Conservation (phyloP, 2,797 vertebrate species). For the Pempheris klunzingeri region DNA sequence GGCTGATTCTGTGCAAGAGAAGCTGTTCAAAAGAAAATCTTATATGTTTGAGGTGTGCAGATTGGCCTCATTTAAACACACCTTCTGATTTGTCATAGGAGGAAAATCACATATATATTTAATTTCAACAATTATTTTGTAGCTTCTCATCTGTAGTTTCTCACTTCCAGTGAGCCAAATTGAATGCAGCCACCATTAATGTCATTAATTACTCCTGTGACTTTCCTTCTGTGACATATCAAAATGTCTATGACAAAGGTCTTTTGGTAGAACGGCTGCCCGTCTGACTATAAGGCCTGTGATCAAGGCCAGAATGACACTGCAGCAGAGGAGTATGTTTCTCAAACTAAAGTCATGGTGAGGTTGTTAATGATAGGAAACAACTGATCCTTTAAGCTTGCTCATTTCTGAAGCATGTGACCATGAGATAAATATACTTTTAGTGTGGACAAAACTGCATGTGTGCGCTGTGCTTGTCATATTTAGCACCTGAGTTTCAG, state of each 20-base stretch:
- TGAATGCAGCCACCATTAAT: background rate
- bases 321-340: background rate
- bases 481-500: constrained; percentile 41
- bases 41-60: too few species aligned
- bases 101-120: constrained; percentile 11
- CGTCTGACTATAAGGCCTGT: background rate
- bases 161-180: background rate
- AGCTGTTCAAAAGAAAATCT: background rate
- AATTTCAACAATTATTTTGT: too few species aligned
- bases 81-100: background rate
- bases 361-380: background rate
- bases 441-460: background rate
- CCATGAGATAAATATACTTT: constrained; percentile 7
- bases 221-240: background rate
- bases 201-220: background rate
- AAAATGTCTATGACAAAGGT: constrained; percentile 6
- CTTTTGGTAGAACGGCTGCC: background rate
- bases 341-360: background rate
- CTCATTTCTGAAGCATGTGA: background rate
- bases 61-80: too few species aligned
- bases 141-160: too few species aligned
- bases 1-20: background rate
- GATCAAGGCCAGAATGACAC: background rate
- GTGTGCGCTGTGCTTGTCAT: background rate
- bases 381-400: background rate